Conservation (phyloP, 2,797 vertebrate species). For the Falco naumanni region DNA sequence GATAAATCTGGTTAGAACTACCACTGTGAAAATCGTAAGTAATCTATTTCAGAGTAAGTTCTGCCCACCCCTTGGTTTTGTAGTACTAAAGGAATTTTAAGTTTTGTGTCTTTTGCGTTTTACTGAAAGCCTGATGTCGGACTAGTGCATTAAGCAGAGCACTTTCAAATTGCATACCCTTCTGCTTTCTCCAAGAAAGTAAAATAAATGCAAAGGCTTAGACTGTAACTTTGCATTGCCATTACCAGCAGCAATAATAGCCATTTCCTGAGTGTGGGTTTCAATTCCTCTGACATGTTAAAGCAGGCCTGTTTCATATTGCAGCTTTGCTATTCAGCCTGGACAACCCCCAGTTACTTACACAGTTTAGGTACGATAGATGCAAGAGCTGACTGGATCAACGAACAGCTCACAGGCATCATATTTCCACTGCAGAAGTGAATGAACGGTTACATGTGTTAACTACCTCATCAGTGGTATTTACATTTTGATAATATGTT, state of each 20-base stretch:
- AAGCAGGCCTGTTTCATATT: background rate
- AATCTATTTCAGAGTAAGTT: background rate
- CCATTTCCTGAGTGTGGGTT: background rate
- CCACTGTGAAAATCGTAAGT: slow-evolving; percentile 37
- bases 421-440: background rate
- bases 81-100: slow-evolving; percentile 7
- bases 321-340: background rate
- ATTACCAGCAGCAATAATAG: background rate
- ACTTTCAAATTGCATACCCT: background rate
- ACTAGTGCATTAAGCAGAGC: background rate
- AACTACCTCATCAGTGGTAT: background rate
- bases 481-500: background rate
- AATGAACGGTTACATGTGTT: rapidly evolving
- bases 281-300: background rate
- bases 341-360: background rate
- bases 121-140: background rate
- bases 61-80: background rate
- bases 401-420: background rate
- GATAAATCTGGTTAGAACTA: slow-evolving; percentile 53
- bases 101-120: slow-evolving; percentile 14
- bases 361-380: background rate
- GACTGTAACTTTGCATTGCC: background rate
- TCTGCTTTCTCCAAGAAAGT: background rate
- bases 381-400: background rate
- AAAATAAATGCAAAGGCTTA: background rate